Conservation (phyloP, 2,888 invertebrate species). For the Dorcus hopei region DNA sequence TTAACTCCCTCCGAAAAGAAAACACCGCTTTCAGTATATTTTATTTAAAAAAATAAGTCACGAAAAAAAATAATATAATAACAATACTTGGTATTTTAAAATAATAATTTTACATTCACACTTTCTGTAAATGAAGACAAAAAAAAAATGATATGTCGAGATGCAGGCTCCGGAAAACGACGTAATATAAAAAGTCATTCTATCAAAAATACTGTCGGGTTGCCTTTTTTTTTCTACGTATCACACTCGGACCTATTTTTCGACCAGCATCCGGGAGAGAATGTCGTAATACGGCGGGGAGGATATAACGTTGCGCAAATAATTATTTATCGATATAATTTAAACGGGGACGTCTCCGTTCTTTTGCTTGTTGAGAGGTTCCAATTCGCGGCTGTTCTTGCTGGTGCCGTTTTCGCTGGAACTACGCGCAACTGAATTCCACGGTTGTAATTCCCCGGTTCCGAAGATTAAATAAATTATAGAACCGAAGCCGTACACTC, state of each 20-base stretch:
- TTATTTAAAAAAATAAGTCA: slow-evolving; percentile 1
- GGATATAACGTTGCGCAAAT: not conserved
- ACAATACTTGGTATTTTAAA: slow-evolving; percentile 1
- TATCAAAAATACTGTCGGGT: not conserved
- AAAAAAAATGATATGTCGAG: not conserved
- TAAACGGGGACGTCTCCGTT: slow-evolving; percentile 13
- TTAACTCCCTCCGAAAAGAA: too few relatives aligned
- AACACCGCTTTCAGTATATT: not conserved
- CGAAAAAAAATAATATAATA: not conserved
- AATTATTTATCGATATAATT: not conserved
- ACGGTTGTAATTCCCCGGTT: slow-evolving; percentile 62
- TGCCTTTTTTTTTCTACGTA: not conserved
- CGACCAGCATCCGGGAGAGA: not conserved
- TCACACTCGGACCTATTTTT: not conserved
- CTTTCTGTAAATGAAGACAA: not conserved
- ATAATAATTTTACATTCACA: slow-evolving; percentile 1
- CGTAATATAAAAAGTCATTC: not conserved
- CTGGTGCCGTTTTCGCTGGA: slow-evolving; percentile 21
- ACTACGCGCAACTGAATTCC: slow-evolving; percentile 46
- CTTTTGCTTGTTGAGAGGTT: slow-evolving; percentile 37
- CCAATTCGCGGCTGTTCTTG: slow-evolving; percentile 38
- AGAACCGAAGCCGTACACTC: slow-evolving; percentile 67
- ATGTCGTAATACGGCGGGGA: not conserved
- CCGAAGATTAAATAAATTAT: slow-evolving; percentile 63
- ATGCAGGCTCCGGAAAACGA: not conserved